Evolutionary conservation across 2,797 vertebrate species (phyloP), one percentile per base, ranked within the genome.

Genomic region (Lerista edwardsae): DNA sequence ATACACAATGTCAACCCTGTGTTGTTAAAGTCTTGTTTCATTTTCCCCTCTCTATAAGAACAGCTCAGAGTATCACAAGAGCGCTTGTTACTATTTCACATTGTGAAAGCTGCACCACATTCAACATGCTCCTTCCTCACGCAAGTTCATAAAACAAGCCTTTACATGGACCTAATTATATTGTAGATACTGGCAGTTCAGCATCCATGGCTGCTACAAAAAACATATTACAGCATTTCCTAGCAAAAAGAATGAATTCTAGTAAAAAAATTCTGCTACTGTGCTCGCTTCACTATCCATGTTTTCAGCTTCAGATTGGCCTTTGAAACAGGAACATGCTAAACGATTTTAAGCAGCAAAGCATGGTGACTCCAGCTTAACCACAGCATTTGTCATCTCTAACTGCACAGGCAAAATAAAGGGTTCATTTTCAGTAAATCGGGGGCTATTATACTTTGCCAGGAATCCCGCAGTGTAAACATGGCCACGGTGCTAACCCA

Each of bases 111-210:
- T 68, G 62, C 61, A n/a, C 14, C 10, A 9, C 41, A 36, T 55
- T 29, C 68, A 67, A 59, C 31, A 84, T 3, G 31, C 67, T 77
- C 78, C 81, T 81, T 64, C 61, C 79, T 83, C 80, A 76, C 55
- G 57, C 8, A 62, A 67, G 69, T 85, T 83, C 57, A 65, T 51
- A 69, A 81, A 62, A 80, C 39, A 85, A 83, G 74, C 41, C 31
- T 68, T 78, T 79, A 39, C 51, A 88, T 61, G n/a, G 62, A 68
- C 68, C 79, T 82, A 84, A 82, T 85, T 85, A 84, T 39, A 82
- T 85, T 85, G 80, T 39, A 79, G 75, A 89, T 68, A 82, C 36
- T 69, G 82, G 47, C 79, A 79, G 41, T 59, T 51, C 57, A 76
- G 76, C 80, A 75, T 69, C 51, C 67, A 39, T 9, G 44, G 68